Base-by-base conservation (phyloP, 1,140 invertebrate species). In the Apis dorsata region DNA sequence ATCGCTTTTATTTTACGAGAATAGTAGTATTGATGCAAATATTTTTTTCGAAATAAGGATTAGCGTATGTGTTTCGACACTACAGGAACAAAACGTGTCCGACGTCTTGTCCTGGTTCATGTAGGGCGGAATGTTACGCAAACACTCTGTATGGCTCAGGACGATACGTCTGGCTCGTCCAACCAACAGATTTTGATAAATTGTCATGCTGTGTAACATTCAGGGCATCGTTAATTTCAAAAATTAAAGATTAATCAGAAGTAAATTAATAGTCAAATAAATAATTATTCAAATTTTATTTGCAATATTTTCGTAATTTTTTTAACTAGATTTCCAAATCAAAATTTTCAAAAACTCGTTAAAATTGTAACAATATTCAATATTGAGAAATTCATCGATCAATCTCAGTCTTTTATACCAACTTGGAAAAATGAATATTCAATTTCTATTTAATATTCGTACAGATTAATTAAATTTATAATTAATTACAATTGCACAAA, bases 31-130 rank as follows among this genome's bases (percentile, higher is more conserved):
- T 19, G 3, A 62, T 12, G 44, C 72, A 19, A 62, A 19, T 49
- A 44, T 34, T 17, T 24, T 24, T n/a, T 57, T 63, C 59, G 34
- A 57, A 62, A 2, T 5, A 49, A 75, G 51, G 34, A 72, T 72
- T 21, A 71, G 72, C 7, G n/a, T 21, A 74, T 44, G 55, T 15
- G 34, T 44, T 44, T 24, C 59, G 28, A 60, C 34, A 17, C 57
- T 24, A 49, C 21, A 75, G 59, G n/a, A 62, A 55, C 34, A 75
- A 44, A 44, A 78, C 87, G 87, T 84, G 88, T 83, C 85, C 85
- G 88, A 88, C 86, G 83, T 89, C 87, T 90, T 90, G 90, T 90
- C 86, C 89, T 88, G 88, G 84, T 90, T 90, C 88, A 90, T 90
- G 90, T 89, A 90, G 88, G 86, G 84, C 89, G 83, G 81, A 86